A percentile compares a stretch with the other conserved stretches of the same genome.
Conservation (phyloP, 2,113 vertebrate species). For the Trachemys scripta region DNA sequence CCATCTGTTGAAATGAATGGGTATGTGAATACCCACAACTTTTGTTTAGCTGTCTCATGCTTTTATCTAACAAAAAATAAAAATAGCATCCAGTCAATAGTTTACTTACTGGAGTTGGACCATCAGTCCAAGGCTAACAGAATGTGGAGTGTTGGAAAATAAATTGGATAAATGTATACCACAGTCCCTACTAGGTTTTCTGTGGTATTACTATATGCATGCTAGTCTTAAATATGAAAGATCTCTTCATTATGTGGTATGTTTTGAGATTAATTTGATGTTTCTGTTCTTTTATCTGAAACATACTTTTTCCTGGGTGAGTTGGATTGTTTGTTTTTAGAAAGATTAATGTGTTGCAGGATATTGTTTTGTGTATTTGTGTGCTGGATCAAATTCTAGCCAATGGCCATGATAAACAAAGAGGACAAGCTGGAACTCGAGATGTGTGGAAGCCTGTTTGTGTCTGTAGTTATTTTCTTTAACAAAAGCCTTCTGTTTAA, state of each 20-base stretch:
- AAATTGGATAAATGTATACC: not conserved
- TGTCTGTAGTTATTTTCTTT: not conserved
- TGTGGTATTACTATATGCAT: not conserved
- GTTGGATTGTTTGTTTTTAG: not conserved
- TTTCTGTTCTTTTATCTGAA: conserved; percentile 18
- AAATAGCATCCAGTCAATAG: not conserved
- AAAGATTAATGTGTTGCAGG: conserved; percentile 37
- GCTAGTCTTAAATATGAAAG: conserved; percentile 11
- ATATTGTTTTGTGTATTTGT: not conserved
- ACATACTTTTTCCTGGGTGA: not conserved
- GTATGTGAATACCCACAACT: not conserved
- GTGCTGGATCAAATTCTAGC: not conserved
- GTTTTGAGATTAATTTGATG: conserved; percentile 3
- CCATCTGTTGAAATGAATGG: not conserved
- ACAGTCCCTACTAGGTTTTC: conserved; percentile 3
- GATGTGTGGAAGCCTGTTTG: not conserved
- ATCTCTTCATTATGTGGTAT: not conserved
- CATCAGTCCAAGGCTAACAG: not conserved
- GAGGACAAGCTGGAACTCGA: not conserved
- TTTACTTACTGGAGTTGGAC: not conserved
- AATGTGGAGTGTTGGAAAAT: not conserved
- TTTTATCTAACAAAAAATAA: conserved; percentile 35
- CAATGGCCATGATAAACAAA: not conserved
- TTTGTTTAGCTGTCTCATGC: not conserved
- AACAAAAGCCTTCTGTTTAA: not conserved